phyloP scores from a whole-genome alignment of 2,888 invertebrate species.

The Dasysyrphus albostriatus region DNA sequence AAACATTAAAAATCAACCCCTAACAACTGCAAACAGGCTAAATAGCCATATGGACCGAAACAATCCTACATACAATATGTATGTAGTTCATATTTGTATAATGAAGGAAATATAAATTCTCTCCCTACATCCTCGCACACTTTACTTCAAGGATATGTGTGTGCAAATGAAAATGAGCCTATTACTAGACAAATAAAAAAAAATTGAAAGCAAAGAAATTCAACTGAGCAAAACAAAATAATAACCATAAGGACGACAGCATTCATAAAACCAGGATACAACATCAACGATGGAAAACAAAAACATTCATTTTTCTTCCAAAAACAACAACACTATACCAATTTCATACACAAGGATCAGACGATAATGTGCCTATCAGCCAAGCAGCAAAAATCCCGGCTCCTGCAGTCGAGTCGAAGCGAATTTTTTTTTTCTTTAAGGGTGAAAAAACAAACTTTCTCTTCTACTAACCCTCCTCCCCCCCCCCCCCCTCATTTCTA shows the following conservation, averaged over 20 bases:
- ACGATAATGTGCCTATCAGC: slow-evolving; percentile 69
- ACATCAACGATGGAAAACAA: slow-evolving; percentile 57
- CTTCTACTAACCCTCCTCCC: background rate
- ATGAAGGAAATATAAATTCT: slow-evolving; percentile 43
- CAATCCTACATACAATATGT: background rate
- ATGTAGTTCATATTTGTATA: slow-evolving; percentile 12
- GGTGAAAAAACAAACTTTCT: slow-evolving; percentile 43
- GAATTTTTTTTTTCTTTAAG: slow-evolving; percentile 7
- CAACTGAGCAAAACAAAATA: slow-evolving; percentile 74
- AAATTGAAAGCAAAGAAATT: slow-evolving; percentile 39
- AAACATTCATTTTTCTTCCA: slow-evolving; percentile 57
- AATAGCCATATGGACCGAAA: slow-evolving; percentile 43
- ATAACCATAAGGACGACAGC: slow-evolving; percentile 67
- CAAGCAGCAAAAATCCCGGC: slow-evolving; percentile 46
- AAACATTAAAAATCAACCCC: slow-evolving; percentile 61
- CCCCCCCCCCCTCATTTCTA: background rate
- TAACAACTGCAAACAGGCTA: slow-evolving; percentile 26
- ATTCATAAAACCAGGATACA: slow-evolving; percentile 28
- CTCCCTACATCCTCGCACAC: background rate
- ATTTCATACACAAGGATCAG: slow-evolving; percentile 37
- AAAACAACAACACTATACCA: slow-evolving; percentile 24
- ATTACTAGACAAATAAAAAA: slow-evolving; percentile 29
- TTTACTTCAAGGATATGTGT: slow-evolving; percentile 45
- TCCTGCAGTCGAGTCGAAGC: slow-evolving; percentile 31
- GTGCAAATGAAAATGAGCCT: slow-evolving; percentile 55